Evolutionary conservation across 2,797 vertebrate species (phyloP), one percentile per base, ranked within the genome.

Genomic region (Sus cebifrons): DNA sequence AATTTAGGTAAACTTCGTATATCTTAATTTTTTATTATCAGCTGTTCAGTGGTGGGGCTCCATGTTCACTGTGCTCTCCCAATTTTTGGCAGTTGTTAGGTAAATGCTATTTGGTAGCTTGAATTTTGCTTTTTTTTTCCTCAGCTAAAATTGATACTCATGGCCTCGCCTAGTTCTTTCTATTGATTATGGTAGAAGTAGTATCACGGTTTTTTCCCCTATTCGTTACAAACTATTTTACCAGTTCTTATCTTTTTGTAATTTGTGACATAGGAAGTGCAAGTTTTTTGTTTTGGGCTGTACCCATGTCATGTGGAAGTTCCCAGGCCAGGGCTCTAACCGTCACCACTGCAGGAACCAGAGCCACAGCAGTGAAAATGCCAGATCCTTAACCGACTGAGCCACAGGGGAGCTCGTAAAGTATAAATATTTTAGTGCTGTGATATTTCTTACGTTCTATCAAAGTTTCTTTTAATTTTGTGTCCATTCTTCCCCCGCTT

Each of bases 391-490:
- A 49, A 49, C 44, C 44, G 6, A 49, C 44, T 49, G 44, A 49
- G 44, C 44, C 44, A 49, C 44, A 49, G 9, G 44, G 44, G 44
- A 49, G 44, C 44, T 49, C 44, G 6, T 49, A 49, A 84, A 67
- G 44, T 73, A 68, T 65, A 89, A 94, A 62, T 14, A 25, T 32
- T 75, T 77, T 49, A 58, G 58, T 16, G 12, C 23, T 75, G 18
- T 36, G 29, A 16, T 64, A 74, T 85, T 94, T 93, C 29, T 70
- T 79, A 16, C 64, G 65, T 85, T 85, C 14, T 52, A 85, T 92
- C 25, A 52, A 32, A 44, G 13, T 60, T 81, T 65, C 60, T n/a
- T 87, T 87, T 85, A 83, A 65, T 93, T 87, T 92, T 95, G n/a
- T 87, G 52, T 2, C 67, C 20, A 40, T 36, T 77, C 36, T 74